These are phyloP conservation scores for Sula dactylatra DNA, from an alignment of 2,113 vertebrate species.

Conservation along the genomic window DNA sequence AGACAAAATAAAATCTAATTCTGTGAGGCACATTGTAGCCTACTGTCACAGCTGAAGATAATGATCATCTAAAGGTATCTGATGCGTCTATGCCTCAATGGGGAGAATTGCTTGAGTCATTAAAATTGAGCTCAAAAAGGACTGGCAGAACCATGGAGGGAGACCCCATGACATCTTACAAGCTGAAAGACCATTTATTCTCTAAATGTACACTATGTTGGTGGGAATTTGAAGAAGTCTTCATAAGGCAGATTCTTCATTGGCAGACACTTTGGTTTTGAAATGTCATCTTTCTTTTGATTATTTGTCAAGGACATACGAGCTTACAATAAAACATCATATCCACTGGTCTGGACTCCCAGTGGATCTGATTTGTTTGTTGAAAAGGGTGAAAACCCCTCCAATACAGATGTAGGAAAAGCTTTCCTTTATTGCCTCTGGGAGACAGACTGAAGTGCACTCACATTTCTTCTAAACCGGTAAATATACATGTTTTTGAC, in stretches of 20 bases:
- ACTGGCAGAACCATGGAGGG: neutral
- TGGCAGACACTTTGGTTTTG: neutral
- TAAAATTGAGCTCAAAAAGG: neutral
- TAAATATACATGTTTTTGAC: neutral
- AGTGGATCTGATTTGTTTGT: slow-evolving; percentile 1
- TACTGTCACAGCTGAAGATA: neutral
- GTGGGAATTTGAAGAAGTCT: neutral
- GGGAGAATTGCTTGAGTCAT: neutral
- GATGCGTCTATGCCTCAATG: neutral
- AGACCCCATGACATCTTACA: neutral
- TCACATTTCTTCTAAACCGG: neutral
- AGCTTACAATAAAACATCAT: neutral
- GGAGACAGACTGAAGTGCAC: neutral
- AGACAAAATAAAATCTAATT: slow-evolving; percentile 32
- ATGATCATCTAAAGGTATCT: neutral
- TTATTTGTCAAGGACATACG: neutral
- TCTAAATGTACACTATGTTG: neutral
- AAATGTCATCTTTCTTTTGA: slow-evolving; percentile 10
- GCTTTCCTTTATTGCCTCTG: neutral
- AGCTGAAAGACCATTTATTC: neutral
- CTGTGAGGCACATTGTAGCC: neutral
- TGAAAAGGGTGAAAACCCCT: neutral
- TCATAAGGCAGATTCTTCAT: neutral
- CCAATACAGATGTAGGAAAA: neutral
- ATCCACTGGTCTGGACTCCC: neutral